phyloP scores from a whole-genome alignment of 1,140 invertebrate species.

The Kradibia gibbosae region DNA sequence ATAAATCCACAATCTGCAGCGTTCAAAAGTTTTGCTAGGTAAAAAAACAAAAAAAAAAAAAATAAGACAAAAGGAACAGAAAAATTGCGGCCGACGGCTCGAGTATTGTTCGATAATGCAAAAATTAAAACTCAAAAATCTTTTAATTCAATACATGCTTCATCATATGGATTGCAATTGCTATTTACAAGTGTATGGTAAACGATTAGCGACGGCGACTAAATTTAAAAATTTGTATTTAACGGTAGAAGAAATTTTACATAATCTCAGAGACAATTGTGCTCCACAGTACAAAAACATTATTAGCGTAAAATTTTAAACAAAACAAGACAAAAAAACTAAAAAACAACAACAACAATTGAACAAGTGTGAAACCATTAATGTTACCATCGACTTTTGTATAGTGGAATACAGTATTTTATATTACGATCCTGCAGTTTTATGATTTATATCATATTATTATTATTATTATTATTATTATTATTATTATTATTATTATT shows the following conservation, averaged over 20 bases:
- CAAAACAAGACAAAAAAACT: background rate
- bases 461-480: too few species aligned
- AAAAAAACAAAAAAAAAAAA: slow-evolving; percentile 72
- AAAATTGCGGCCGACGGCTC: too few species aligned
- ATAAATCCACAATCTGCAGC: slow-evolving; percentile 99
- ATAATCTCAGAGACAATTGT: background rate
- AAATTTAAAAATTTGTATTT: too few species aligned
- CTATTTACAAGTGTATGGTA: background rate
- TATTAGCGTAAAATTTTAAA: background rate
- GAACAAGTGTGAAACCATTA: too few species aligned
- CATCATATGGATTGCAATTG: background rate
- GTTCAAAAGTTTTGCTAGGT: slow-evolving; percentile 99
- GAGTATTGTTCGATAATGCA: background rate
- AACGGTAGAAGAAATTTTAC: background rate
- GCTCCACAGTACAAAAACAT: background rate
- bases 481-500: too few species aligned
- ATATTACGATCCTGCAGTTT: background rate
- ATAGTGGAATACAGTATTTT: background rate
- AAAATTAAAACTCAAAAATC: background rate
- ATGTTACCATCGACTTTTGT: background rate
- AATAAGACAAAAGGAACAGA: too few species aligned
- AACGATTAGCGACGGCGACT: background rate
- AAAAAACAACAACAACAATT: too few species aligned
- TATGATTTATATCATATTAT: too few species aligned
- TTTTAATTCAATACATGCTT: background rate